Evolutionary conservation across 92 coral and sea anemone genomes (phyloP).

Genomic region (Meandrina meandrites): DNA sequence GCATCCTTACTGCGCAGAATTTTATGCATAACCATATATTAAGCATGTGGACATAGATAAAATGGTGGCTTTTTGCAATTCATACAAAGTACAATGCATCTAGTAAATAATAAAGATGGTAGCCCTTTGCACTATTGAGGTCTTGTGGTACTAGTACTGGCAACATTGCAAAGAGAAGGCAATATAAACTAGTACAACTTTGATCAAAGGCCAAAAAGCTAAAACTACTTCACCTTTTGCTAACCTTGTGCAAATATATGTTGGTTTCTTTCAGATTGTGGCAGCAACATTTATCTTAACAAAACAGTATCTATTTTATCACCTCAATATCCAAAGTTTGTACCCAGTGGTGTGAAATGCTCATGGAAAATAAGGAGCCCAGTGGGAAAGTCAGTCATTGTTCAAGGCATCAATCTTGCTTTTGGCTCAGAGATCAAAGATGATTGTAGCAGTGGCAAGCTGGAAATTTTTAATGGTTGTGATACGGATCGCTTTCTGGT

Average conservation of each 20-base stretch:
- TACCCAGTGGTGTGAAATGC: conserved; percentile 41
- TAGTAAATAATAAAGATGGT: too few species aligned
- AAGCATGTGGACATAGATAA: too few species aligned
- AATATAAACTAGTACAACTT: too few species aligned
- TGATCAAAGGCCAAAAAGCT: too few species aligned
- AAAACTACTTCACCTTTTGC: neutral
- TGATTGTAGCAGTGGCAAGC: conserved; percentile 59
- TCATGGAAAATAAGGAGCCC: conserved; percentile 62
- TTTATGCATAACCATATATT: too few species aligned
- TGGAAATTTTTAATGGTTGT: conserved; percentile 84
- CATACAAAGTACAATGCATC: too few species aligned
- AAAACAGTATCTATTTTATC: conserved; percentile 42
- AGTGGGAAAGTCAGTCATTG: conserved; percentile 42
- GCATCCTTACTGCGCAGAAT: too few species aligned
- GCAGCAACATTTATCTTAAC: conserved; percentile 20
- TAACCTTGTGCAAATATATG: neutral
- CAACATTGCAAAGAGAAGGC: too few species aligned
- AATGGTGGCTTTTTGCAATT: too few species aligned
- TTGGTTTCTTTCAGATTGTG: conserved; percentile 33
- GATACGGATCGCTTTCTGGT: conserved; percentile 55
- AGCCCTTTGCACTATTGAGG: too few species aligned
- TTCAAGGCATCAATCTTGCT: conserved; percentile 35
- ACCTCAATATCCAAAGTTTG: conserved; percentile 56
- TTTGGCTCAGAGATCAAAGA: conserved; percentile 64
- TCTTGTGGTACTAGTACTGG: too few species aligned